Conservation (phyloP, 2,113 vertebrate species). For the Phasianus colchicus region DNA sequence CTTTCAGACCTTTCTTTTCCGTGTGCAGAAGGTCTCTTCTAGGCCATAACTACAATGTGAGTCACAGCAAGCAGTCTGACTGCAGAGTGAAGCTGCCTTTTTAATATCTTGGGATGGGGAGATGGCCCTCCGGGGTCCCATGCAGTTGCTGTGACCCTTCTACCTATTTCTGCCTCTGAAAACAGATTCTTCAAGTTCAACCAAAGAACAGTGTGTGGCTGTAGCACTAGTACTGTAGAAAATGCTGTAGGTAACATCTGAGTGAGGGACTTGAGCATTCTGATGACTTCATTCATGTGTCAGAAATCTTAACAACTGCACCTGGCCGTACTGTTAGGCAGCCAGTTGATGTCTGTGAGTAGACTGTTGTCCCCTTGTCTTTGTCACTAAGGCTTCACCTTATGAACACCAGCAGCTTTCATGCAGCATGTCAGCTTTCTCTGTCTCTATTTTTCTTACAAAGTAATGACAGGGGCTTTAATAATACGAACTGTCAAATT, state of each 20-base stretch:
- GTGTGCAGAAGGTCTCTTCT: neutral
- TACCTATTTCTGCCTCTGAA: neutral
- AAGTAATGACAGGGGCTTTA: slow-evolving; percentile 14
- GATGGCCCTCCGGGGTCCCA: neutral
- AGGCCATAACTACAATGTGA: slow-evolving; percentile 1
- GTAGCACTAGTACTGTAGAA: neutral
- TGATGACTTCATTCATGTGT: neutral
- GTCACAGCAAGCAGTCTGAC: neutral
- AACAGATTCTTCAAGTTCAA: neutral
- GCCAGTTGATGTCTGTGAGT: neutral
- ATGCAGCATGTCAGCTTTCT: neutral
- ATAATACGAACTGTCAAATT: slow-evolving; percentile 27
- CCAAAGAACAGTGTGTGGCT: neutral
- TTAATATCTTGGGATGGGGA: neutral
- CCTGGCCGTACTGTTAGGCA: neutral
- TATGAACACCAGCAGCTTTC: neutral
- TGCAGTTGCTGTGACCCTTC: neutral
- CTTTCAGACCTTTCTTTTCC: slow-evolving; percentile 9
- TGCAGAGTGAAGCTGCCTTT: neutral
- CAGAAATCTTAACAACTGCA: neutral
- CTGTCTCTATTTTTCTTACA: neutral
- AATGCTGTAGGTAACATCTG: neutral
- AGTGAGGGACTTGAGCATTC: neutral
- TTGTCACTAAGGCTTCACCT: neutral
- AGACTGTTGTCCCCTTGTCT: neutral